Conservation (phyloP, 2,888 invertebrate species). For the Poecilus cupreus region DNA sequence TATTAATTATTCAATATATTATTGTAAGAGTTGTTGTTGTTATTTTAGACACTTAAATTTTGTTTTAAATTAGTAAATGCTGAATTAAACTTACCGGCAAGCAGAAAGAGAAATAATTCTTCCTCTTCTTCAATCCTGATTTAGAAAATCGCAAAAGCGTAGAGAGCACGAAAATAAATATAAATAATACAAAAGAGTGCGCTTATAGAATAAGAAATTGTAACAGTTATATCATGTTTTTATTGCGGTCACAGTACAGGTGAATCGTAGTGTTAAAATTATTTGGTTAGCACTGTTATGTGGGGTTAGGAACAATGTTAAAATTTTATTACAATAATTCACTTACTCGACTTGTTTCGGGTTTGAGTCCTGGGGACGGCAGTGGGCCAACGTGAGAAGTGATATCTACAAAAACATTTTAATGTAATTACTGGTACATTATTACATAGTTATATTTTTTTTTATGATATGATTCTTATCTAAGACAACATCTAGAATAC, state of each 20-base stretch:
- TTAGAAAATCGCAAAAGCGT: constrained; percentile 38
- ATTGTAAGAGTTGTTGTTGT: not conserved
- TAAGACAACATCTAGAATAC: not conserved
- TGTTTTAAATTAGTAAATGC: constrained; percentile 42
- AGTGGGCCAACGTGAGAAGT: constrained; percentile 61
- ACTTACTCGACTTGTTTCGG: constrained; percentile 65
- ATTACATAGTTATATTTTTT: no score
- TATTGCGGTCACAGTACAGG: constrained; percentile 31
- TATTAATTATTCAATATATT: not conserved
- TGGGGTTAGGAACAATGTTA: constrained; percentile 29
- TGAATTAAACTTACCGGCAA: constrained; percentile 47
- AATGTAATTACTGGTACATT: not conserved
- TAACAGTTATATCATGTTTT: constrained; percentile 43
- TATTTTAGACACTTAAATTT: no score
- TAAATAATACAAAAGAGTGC: constrained; percentile 31
- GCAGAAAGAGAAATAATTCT: constrained; percentile 21
- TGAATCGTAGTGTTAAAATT: not conserved
- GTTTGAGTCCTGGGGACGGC: constrained; percentile 64
- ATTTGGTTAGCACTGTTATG: constrained; percentile 54
- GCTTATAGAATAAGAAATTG: constrained; percentile 39
- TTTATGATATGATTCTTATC: not conserved
- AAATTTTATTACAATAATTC: constrained; percentile 44
- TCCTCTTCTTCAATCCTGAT: constrained; percentile 51
- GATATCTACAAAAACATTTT: constrained; percentile 64
- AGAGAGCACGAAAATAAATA: constrained; percentile 41